Evolutionary conservation across 2,888 invertebrate species (phyloP).

Genomic region (Pemphredon lugubris): DNA sequence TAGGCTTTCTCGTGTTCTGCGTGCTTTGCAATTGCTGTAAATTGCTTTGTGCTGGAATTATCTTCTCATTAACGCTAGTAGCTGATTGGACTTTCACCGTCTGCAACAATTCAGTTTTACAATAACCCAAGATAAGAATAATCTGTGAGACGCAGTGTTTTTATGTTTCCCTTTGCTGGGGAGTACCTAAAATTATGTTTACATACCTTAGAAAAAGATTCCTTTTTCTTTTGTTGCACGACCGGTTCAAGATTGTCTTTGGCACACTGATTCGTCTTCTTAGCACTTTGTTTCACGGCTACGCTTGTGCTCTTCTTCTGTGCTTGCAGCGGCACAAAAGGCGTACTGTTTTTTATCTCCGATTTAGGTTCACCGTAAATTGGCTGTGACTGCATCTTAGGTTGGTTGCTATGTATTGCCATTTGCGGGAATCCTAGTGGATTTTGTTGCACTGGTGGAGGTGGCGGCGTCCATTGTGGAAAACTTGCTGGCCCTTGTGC

Average conservation of each 20-base stretch:
- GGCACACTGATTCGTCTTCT: constrained; percentile 33
- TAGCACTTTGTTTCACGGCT: constrained; percentile 43
- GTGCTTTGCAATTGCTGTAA: constrained; percentile 61
- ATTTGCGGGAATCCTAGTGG: constrained; percentile 59
- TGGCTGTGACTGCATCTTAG: constrained; percentile 23
- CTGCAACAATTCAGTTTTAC: constrained; percentile 31
- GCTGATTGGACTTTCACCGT: constrained; percentile 40
- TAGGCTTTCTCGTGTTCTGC: constrained; percentile 69
- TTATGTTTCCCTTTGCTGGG: no score
- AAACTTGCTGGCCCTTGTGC: constrained; percentile 36
- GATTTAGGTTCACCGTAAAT: constrained; percentile 69
- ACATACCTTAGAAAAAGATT: constrained; percentile 42
- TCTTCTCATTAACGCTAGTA: constrained; percentile 45
- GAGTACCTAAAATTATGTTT: no score
- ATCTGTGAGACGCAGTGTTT: no score
- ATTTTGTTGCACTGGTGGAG: constrained; percentile 54
- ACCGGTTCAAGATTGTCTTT: constrained; percentile 44
- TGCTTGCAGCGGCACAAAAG: constrained; percentile 84
- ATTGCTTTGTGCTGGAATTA: constrained; percentile 49
- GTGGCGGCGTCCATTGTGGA: constrained; percentile 52
- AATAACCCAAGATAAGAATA: no score
- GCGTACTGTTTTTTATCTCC: constrained; percentile 71
- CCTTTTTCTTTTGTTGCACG: constrained; percentile 44
- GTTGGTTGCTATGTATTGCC: constrained; percentile 21
- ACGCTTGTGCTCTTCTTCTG: constrained; percentile 79